These are phyloP conservation scores for Vombatus ursinus DNA, from an alignment of 2,113 vertebrate genomes.

Conservation along the genomic window DNA sequence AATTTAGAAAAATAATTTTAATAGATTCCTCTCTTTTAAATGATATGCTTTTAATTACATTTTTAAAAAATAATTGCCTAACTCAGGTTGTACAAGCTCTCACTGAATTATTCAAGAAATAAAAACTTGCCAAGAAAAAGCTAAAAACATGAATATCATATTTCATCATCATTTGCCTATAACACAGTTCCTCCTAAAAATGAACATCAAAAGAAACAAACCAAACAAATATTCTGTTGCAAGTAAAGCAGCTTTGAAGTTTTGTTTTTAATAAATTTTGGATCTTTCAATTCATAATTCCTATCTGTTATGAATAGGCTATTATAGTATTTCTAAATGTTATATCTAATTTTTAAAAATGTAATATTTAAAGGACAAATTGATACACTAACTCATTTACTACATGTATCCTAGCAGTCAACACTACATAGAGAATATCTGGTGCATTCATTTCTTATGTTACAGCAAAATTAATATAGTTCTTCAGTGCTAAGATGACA, in stretches of 20 bases:
- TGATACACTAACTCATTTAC: slow-evolving; percentile 27
- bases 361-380: slow-evolving; percentile 33
- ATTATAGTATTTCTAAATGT: slow-evolving; percentile 36
- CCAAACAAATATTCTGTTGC: slow-evolving; percentile 35
- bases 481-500: slow-evolving; percentile 8
- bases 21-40: slow-evolving; percentile 37
- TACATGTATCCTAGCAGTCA: slow-evolving; percentile 21
- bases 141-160: background rate
- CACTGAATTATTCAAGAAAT: background rate
- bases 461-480: slow-evolving; percentile 45
- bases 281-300: slow-evolving; percentile 42
- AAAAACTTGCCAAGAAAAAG: slow-evolving; percentile 40
- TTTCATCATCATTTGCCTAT: slow-evolving; percentile 22
- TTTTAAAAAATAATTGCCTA: slow-evolving; percentile 33
- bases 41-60: slow-evolving; percentile 34
- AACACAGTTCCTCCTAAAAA: slow-evolving; percentile 51
- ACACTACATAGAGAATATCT: slow-evolving; percentile 20
- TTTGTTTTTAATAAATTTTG: slow-evolving; percentile 40
- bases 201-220: slow-evolving; percentile 38
- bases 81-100: slow-evolving; percentile 29
- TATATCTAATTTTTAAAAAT: slow-evolving; percentile 18
- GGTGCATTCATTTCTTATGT: slow-evolving; percentile 9
- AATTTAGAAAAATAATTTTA: slow-evolving; percentile 33
- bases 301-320: background rate
- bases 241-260: slow-evolving; percentile 14